Evolutionary conservation across 2,888 invertebrate species (phyloP), one percentile per base, ranked within the genome.

Genomic region (Hypomecis atomaria): DNA sequence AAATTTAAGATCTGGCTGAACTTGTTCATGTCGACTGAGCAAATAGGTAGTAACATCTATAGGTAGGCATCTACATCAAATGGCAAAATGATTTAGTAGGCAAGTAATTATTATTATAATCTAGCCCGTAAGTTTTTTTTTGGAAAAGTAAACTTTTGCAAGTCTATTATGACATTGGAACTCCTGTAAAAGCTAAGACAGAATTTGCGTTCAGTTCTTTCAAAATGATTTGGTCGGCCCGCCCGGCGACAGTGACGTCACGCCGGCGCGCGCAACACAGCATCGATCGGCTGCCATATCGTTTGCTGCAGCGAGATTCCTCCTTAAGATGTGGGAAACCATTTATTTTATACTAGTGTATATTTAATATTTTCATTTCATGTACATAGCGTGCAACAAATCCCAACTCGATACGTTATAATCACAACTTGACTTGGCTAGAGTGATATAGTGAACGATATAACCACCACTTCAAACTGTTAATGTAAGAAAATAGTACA

Each of bases 211-310:
- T 78, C 78, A 76, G 65, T 69, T 69, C 74, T 77, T 84, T 83
- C 77, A 82, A 82, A 85, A 82, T 78, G 72, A 78, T 79, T 80
- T 79, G 68, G 75, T 77, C 75, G 84, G 86, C 82, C 85, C 82
- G 84, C 85, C 83, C 84, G 86, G 81, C 83, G 82, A 77, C 82
- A 78, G 78, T 92, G 91, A 92, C 92, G 91, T 92, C 92, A 91
- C 57, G 53, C 61, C 75, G 81, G 90, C 91, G 92, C 92, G 91
- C 92, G 92, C 92, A 90, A 62, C 70, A 56, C 67, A 77, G 75
- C 83, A 92, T 92, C 90, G 92, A 92, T 92, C 87, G 81, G 73
- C 75, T 73, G 67, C 78, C 73, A 76, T 79, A 80, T 78, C 78
- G 71, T 80, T 64, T 55, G 86, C 86, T 89, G 83, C 82, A 90